Evolutionary conservation across 2,888 invertebrate genomes (phyloP).

Genomic region (Myopa testacea): DNA sequence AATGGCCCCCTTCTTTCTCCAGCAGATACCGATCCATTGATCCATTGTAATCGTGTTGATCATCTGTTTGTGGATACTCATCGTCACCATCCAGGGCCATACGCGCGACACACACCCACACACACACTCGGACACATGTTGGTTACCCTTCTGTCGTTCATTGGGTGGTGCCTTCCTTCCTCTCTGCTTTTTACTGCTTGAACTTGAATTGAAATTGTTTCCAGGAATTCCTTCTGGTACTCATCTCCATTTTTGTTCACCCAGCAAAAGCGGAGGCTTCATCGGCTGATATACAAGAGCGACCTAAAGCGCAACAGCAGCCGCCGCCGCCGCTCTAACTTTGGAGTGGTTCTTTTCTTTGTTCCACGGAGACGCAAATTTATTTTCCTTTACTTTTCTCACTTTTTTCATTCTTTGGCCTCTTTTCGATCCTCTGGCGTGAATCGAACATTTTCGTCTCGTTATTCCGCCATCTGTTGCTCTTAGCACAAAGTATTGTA

Average conservation of each 20-base stretch:
- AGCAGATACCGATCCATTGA: slow-evolving; percentile 11
- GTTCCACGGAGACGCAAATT: too few species aligned
- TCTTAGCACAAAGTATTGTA: not conserved
- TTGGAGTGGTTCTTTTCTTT: not conserved
- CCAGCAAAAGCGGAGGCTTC: not conserved
- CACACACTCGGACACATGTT: slow-evolving; percentile 1
- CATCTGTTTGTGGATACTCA: slow-evolving; percentile 19
- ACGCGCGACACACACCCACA: not conserved
- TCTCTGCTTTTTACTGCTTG: not conserved
- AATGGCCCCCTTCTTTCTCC: not conserved
- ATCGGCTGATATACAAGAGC: too few species aligned
- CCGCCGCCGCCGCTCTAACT: not conserved
- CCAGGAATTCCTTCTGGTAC: slow-evolving; percentile 21
- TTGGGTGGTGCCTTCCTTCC: not conserved
- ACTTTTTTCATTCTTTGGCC: too few species aligned
- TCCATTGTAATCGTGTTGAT: slow-evolving; percentile 14
- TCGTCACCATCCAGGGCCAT: slow-evolving; percentile 23
- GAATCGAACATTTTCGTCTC: not conserved
- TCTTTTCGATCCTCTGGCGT: too few species aligned
- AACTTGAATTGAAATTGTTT: slow-evolving; percentile 32
- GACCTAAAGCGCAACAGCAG: not conserved
- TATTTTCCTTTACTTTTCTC: too few species aligned
- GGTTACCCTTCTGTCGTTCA: not conserved
- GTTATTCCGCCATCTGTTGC: not conserved
- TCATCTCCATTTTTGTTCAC: not conserved